These are phyloP conservation scores for Sympetrum striolatum DNA, from an alignment of 2,888 invertebrate species.

Conservation along the genomic window DNA sequence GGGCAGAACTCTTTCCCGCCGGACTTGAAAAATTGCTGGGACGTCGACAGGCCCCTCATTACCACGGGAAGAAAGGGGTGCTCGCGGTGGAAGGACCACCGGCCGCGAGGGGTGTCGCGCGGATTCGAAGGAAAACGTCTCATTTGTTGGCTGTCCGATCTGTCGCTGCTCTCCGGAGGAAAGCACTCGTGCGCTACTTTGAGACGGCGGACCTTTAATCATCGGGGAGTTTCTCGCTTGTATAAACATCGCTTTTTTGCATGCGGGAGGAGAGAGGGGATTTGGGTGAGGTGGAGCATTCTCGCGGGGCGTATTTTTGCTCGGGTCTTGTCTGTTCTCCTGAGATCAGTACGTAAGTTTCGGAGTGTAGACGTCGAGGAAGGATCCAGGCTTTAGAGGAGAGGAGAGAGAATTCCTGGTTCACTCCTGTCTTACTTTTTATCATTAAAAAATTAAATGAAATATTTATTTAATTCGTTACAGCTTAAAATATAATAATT, in stretches of 20 bases:
- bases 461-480: no score
- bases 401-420: no score
- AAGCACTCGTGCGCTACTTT: neutral
- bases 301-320: neutral
- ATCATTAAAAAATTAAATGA: no score
- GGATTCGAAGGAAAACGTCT: slow-evolving; percentile 35
- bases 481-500: no score
- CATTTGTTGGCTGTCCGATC: slow-evolving; percentile 29
- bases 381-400: no score
- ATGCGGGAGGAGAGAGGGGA: neutral
- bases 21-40: neutral
- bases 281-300: neutral
- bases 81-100: neutral
- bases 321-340: no score
- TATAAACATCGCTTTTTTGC: slow-evolving; percentile 4
- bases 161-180: neutral
- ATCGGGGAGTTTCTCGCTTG: slow-evolving; percentile 9
- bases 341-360: no score
- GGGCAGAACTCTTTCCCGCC: neutral
- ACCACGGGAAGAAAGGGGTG: neutral
- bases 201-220: neutral
- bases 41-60: neutral
- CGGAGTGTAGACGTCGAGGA: no score
- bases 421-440: no score
- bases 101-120: neutral